A percentile compares a stretch with the other conserved stretches of the same genome.
These are phyloP conservation scores for Pogona vitticeps DNA, from an alignment of 2,113 vertebrate species.

Conservation along the genomic window DNA sequence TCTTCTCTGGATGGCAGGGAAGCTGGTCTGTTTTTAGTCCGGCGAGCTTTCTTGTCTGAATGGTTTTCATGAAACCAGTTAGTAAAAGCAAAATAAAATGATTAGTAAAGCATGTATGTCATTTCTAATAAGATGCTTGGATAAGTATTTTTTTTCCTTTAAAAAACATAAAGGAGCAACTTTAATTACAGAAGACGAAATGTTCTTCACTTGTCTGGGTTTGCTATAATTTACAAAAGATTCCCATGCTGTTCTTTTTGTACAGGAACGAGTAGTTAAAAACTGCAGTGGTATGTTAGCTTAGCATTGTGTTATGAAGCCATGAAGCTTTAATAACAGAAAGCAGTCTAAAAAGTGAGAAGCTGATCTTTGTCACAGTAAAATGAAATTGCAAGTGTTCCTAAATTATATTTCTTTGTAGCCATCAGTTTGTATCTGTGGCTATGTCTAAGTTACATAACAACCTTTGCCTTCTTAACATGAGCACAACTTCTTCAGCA, in stretches of 20 bases:
- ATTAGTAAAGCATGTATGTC: not conserved
- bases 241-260: not conserved
- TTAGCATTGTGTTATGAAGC: not conserved
- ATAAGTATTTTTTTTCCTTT: not conserved
- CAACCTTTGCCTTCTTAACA: not conserved
- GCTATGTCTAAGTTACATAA: slow-evolving; percentile 15
- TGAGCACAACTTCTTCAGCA: slow-evolving; percentile 2
- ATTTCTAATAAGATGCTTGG: slow-evolving; percentile 2
- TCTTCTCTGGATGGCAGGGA: not conserved
- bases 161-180: too few relatives aligned
- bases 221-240: not conserved
- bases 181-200: not conserved
- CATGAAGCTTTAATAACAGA: not conserved
- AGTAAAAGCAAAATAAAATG: not conserved
- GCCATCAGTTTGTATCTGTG: not conserved
- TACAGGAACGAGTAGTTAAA: not conserved
- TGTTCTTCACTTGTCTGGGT: fast-evolving
- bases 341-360: not conserved
- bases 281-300: not conserved
- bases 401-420: slow-evolving; percentile 2
- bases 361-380: not conserved
- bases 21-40: slow-evolving; percentile 6
- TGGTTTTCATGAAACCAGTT: not conserved
- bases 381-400: not conserved
- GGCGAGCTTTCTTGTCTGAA: not conserved